A percentile compares a stretch with the other conserved stretches of the same genome.
Evolutionary conservation across 2,888 invertebrate species (phyloP).

Genomic region (Ecdyonurus torrentis): DNA sequence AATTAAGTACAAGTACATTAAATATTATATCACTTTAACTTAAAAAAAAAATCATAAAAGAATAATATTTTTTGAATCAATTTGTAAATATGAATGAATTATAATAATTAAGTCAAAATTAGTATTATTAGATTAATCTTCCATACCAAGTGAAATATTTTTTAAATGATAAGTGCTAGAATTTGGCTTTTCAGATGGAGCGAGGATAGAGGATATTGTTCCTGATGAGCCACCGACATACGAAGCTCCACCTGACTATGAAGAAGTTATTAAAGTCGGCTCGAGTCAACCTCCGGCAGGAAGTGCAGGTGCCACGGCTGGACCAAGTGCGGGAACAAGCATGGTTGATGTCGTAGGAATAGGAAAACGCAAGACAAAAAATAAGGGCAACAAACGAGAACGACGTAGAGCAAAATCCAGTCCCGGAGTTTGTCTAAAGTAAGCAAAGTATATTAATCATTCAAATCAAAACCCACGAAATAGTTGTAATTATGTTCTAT

Average conservation of each 20-base stretch:
- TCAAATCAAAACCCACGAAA: too few relatives aligned
- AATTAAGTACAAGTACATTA: too few relatives aligned
- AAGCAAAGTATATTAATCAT: too few relatives aligned
- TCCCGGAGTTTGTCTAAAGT: not conserved
- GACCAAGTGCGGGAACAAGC: not conserved
- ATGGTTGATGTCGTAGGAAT: not conserved
- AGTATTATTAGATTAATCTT: too few relatives aligned
- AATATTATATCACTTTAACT: too few relatives aligned
- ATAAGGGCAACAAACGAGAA: not conserved
- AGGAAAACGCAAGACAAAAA: not conserved
- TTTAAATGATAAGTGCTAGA: not conserved
- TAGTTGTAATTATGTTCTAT: too few relatives aligned
- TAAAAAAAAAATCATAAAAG: too few relatives aligned
- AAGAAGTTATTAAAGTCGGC: conserved; percentile 39
- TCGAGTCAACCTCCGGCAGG: not conserved
- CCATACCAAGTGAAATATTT: not conserved
- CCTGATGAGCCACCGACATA: conserved; percentile 48
- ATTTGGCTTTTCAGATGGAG: conserved; percentile 24
- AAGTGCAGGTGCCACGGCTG: not conserved
- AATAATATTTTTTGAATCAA: too few relatives aligned
- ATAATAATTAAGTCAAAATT: not conserved
- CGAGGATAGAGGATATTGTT: conserved; percentile 30
- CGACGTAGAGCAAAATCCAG: not conserved
- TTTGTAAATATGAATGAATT: too few relatives aligned
- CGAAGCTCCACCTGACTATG: conserved; percentile 54